A percentile compares a stretch with the other conserved stretches of the same genome.
Evolutionary conservation across 2,888 invertebrate species (phyloP).

Genomic region (Pomacea canaliculata): DNA sequence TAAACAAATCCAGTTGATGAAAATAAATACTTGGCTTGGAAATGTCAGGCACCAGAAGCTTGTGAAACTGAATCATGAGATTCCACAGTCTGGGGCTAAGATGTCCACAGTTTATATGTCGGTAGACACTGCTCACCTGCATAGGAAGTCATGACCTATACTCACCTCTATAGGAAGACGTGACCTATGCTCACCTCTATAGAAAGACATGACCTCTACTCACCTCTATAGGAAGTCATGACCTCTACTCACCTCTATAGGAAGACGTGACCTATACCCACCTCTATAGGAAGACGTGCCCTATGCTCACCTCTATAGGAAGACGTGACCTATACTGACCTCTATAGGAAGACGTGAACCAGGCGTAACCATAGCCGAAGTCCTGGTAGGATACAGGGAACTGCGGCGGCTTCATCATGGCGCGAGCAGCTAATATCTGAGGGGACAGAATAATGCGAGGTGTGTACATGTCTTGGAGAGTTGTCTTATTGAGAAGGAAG

Average conservation of each 20-base stretch:
- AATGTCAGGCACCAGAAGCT: too few species aligned
- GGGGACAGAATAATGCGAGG: neutral
- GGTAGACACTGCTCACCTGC: conserved; percentile 7
- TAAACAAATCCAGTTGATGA: too few species aligned
- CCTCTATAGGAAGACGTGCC: neutral
- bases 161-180: neutral
- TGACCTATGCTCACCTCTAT: conserved; percentile 25
- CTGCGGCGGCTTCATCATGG: conserved; percentile 17
- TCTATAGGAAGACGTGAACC: neutral
- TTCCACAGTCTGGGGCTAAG: too few species aligned
- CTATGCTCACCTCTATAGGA: conserved; percentile 19
- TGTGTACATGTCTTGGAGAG: conserved; percentile 11
- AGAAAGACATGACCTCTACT: neutral
- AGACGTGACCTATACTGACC: neutral
- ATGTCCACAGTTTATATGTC: too few species aligned
- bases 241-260: conserved; percentile 26
- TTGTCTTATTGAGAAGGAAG: conserved; percentile 3
- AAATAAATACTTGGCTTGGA: too few species aligned
- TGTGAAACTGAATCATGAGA: too few species aligned
- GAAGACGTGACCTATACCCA: neutral
- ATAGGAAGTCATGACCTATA: neutral
- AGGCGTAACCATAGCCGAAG: conserved; percentile 25
- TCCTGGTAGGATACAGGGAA: conserved; percentile 14
- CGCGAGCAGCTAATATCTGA: too few species aligned
- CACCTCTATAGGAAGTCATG: neutral